Conservation (phyloP, 1,140 invertebrate species). For the Formica exsecta region DNA sequence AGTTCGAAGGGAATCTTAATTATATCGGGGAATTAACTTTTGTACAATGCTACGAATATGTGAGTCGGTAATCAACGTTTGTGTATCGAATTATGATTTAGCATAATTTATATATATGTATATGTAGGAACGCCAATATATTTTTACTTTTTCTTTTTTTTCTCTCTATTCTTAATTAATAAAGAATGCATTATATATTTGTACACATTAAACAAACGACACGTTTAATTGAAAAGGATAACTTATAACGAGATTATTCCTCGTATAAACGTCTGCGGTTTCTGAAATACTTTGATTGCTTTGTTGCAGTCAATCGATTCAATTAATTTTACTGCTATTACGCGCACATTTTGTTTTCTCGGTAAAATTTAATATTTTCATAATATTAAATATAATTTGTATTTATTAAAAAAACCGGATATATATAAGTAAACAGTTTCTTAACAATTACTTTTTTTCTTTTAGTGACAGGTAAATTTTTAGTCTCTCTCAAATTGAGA, state of each 20-base stretch:
- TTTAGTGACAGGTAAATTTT: too few species aligned
- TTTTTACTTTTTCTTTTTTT: neutral
- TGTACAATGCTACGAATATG: conserved; percentile 35
- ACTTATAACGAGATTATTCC: neutral
- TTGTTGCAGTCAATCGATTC: neutral
- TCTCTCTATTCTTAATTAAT: neutral
- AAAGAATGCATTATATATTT: neutral
- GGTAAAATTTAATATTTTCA: neutral
- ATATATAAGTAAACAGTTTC: too few species aligned
- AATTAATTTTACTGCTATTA: neutral
- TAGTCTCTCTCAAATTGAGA: too few species aligned
- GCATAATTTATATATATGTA: neutral
- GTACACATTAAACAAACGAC: neutral
- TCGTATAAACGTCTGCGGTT: neutral
- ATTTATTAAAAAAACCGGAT: too few species aligned
- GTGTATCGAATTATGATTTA: neutral
- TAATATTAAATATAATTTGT: neutral
- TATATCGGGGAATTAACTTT: conserved; percentile 68
- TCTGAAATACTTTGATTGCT: neutral
- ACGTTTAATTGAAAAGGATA: neutral
- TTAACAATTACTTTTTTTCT: too few species aligned
- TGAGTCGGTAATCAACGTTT: neutral
- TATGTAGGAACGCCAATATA: neutral
- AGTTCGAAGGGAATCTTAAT: conserved; percentile 65
- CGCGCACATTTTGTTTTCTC: too few species aligned